phyloP scores from a whole-genome alignment of 2,888 invertebrate genomes.

The Pocota personata region DNA sequence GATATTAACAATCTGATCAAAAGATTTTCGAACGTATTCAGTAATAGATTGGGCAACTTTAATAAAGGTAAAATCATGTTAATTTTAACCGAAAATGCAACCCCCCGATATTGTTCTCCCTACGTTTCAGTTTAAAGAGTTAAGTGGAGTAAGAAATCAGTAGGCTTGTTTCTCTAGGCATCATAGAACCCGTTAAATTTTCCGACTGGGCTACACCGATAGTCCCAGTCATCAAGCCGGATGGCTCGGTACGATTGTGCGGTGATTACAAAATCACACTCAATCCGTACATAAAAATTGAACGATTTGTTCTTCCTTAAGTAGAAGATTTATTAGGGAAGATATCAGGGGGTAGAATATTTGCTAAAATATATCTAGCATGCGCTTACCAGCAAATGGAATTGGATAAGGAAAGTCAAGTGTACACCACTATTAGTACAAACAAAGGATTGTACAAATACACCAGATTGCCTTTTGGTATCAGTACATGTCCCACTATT shows the following conservation, averaged over 20 bases:
- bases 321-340: constrained; percentile 25
- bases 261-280: constrained; percentile 19
- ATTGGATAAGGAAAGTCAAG: constrained; percentile 2
- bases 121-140: too few species aligned
- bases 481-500: constrained; percentile 15
- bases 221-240: too few species aligned
- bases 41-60: neutral
- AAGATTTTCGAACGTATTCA: neutral
- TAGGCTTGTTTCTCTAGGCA: too few species aligned
- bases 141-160: too few species aligned
- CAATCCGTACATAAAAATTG: constrained; percentile 18
- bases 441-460: constrained; percentile 14
- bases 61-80: too few species aligned
- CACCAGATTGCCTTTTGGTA: constrained; percentile 13
- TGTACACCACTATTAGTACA: neutral
- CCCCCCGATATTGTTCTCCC: too few species aligned
- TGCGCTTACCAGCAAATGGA: constrained; percentile 19
- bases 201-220: too few species aligned
- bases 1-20: neutral
- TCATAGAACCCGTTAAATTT: too few species aligned
- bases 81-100: too few species aligned
- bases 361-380: constrained; percentile 12
- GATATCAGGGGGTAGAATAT: constrained; percentile 13
- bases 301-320: constrained; percentile 27
- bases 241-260: constrained; percentile 4